Percentiles rank a stretch among this genome's conserved stretches.
phyloP scores from a whole-genome alignment of 2,797 vertebrate species.

The Spheniscus humboldti region DNA sequence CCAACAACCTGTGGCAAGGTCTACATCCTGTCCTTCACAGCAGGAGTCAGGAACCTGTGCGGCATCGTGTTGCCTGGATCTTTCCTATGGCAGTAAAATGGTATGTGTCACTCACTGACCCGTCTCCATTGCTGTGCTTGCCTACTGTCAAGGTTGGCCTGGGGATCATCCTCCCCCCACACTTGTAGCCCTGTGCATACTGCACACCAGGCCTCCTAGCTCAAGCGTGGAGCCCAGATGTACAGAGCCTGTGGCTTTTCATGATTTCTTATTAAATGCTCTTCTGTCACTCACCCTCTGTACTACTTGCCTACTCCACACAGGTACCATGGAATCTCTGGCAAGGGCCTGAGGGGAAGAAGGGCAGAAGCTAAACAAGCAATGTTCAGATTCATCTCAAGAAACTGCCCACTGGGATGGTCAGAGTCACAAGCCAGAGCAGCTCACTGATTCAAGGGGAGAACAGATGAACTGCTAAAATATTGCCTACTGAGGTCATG shows the following conservation, averaged over 20 bases:
- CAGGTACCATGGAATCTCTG: not conserved
- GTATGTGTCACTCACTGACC: not conserved
- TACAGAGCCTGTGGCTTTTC: not conserved
- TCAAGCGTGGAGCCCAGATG: not conserved
- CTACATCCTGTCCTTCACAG: not conserved
- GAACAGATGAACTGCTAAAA: not conserved
- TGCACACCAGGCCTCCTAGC: not conserved
- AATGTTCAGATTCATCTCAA: not conserved
- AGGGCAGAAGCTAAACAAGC: not conserved
- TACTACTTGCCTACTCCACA: not conserved
- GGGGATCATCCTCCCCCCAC: fast-evolving
- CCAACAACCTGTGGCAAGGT: not conserved
- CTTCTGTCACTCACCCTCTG: not conserved
- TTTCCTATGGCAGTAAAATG: not conserved
- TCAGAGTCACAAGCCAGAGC: not conserved
- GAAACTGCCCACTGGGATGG: not conserved
- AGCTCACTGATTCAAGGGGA: not conserved
- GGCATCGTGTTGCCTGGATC: not conserved
- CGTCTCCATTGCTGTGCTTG: not conserved
- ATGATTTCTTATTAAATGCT: not conserved
- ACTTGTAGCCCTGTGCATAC: not conserved
- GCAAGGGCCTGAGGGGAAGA: not conserved
- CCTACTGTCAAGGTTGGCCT: not conserved
- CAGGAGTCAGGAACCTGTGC: not conserved
- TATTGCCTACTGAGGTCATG: not conserved